Base-by-base conservation (phyloP, 2,113 vertebrate genomes). In the Albula glossodonta region DNA sequence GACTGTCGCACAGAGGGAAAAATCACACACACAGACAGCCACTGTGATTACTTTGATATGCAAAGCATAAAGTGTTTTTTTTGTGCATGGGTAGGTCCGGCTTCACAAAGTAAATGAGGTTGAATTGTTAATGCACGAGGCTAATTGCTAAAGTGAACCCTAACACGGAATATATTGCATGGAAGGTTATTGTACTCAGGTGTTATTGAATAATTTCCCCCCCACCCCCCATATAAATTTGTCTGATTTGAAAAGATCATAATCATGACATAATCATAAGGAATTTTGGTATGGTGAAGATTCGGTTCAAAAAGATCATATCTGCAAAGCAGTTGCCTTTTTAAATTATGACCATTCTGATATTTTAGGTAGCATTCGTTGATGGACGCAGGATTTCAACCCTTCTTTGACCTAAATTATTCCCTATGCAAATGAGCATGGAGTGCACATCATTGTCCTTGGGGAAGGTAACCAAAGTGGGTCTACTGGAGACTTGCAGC, bases 81-180 rank as follows among this genome's bases (percentile, higher is more conserved):
- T 92, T 94, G 92, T 93, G 91, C 89, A 93, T 92, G 91, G 92
- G 93, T 86, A 86, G 91, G 91, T 86, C 70, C 83, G 83, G 83
- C 87, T 88, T 60, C 89, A 88, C 92, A 92, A 89, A 93, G 93
- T 96, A 96, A 96, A 95, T 95, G 94, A 95, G 94, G 95, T 96
- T 96, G 92, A 94, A 94, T 95, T 93, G 92, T 92, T 94, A 93
- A 90, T 93, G 93, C 94, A 93, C 89, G 86, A 90, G 93, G 95
- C 94, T 94, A 94, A 95, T 94, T 95, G 92, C 92, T 95, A 94
- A 95, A 95, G 94, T 93, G 93, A 95, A 95, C 95, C 94, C 93
- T 95, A 94, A 95, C 94, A 94, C 92, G 92, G 93, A 95, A 96
- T 95, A 74, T n/a, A 74, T 74, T 74, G 25, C n/a, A 31, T 31